Evolutionary conservation across 2,888 invertebrate species (phyloP), one percentile per base, ranked within the genome.

Genomic region (Drosophila atroscutellata): DNA sequence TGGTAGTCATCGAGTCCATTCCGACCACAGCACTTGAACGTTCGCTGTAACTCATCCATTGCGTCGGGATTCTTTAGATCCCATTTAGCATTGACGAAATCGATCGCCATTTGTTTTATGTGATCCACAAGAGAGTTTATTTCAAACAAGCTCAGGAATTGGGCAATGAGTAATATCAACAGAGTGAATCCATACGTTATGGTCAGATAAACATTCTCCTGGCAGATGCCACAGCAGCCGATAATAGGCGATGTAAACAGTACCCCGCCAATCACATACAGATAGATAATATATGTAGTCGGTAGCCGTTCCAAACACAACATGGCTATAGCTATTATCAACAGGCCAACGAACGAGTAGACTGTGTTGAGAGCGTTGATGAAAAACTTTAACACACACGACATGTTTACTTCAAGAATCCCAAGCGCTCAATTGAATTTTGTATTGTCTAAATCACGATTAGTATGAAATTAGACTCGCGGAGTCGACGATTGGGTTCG

Each of bases 131-230:
- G 94, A 6, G 95, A 93, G 56, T 95, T 94, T 61, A 95, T 94
- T 3, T 64, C 76, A 18, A 96, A 94, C 2, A 95, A 95, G 72
- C 96, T 93, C 37, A 95, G 95, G 57, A 96, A 94, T 94, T 96
- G 96, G 62, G 95, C 93, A 63, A 96, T 94, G 91, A 97, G 95
- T 69, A 96, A 94, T 60, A 95, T 94, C 79, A 96, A 92, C 75
- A 97, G 93, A 91, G 96, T 94, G 83, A 96, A 94, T 18, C 96
- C 95, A 92, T 96, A 97, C 96, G 86, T 86, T 57, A 80, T 81
- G 59, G 89, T 90, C 80, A 91, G 69, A 34, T 85, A 86, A 39
- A 90, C 81, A 62, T 77, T 83, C 77, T 91, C 84, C 72, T 79
- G 80, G 28, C 89, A 91, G 69, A 91, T 87, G 57, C 89, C 91